Evolutionary conservation across 1,140 invertebrate genomes (phyloP).

Genomic region (Spodoptera litura): DNA sequence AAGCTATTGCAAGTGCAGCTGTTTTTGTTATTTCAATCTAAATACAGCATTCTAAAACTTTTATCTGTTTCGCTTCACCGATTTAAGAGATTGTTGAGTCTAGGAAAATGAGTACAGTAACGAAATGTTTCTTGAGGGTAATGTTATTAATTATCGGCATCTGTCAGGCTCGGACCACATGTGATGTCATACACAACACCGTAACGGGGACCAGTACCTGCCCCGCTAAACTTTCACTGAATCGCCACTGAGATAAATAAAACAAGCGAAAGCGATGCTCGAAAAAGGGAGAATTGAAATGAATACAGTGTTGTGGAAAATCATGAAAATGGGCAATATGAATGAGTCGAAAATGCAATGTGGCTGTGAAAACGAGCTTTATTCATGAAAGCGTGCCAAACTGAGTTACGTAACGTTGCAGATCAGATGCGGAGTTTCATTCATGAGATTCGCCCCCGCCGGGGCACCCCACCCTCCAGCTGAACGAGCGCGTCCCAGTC

Average conservation of each 20-base stretch:
- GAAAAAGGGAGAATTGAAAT: neutral
- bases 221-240: slow-evolving; percentile 30
- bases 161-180: neutral
- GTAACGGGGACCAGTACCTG: slow-evolving; percentile 11
- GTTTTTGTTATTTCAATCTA: neutral
- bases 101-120: slow-evolving; percentile 1
- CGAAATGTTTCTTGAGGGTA: neutral
- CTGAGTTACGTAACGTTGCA: slow-evolving; percentile 72
- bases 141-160: slow-evolving; percentile 3
- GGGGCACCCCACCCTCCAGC: slow-evolving; percentile 16
- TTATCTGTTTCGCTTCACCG: too few relatives aligned
- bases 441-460: slow-evolving; percentile 47
- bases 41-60: too few relatives aligned
- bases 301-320: slow-evolving; percentile 31
- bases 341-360: slow-evolving; percentile 37
- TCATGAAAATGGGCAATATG: slow-evolving; percentile 44
- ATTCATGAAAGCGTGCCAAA: slow-evolving; percentile 63
- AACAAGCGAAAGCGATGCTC: slow-evolving; percentile 25
- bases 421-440: slow-evolving; percentile 69
- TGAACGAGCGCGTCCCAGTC: neutral
- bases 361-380: slow-evolving; percentile 23
- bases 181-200: slow-evolving; percentile 22
- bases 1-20: neutral
- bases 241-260: slow-evolving; percentile 17
- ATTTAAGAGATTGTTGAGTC: too few relatives aligned